Percentiles rank a stretch among this genome's conserved stretches.
These are phyloP conservation scores for Hydropsyche tenuis DNA, from an alignment of 1,140 invertebrate species.

Conservation along the genomic window DNA sequence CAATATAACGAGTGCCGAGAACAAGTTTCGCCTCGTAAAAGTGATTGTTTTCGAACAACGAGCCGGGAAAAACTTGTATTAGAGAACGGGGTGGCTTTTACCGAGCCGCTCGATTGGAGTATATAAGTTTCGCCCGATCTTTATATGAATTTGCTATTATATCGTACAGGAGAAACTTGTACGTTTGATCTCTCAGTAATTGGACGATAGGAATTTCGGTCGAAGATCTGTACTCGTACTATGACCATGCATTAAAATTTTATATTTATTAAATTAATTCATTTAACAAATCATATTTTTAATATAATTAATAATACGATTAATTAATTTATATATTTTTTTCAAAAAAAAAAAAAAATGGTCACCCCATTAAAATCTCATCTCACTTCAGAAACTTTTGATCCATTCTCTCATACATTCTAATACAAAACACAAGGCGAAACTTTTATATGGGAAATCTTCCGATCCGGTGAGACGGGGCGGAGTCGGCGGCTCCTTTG, in stretches of 20 bases:
- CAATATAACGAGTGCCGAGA: constrained; percentile 10
- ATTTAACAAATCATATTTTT: background rate
- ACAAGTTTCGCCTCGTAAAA: background rate
- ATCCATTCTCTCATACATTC: too few species aligned
- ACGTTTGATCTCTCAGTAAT: constrained; percentile 10
- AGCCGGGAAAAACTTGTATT: background rate
- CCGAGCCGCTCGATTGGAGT: background rate
- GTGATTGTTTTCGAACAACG: background rate
- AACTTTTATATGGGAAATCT: background rate
- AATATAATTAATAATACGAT: background rate
- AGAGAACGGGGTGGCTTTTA: background rate
- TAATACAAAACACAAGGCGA: too few species aligned
- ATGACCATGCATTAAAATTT: background rate
- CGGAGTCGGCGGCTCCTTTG: constrained; percentile 45
- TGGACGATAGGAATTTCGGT: constrained; percentile 33
- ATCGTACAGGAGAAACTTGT: constrained; percentile 3
- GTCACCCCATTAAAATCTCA: too few species aligned
- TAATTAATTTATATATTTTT: background rate
- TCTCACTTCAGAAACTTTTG: too few species aligned
- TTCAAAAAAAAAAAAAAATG: too few species aligned
- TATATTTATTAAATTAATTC: background rate
- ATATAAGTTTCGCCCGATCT: background rate
- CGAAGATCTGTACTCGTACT: background rate
- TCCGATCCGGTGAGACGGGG: constrained; percentile 2
- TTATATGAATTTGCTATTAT: too few species aligned